Base-by-base conservation (phyloP, 2,797 vertebrate species). In the Sebastes oblongus region DNA sequence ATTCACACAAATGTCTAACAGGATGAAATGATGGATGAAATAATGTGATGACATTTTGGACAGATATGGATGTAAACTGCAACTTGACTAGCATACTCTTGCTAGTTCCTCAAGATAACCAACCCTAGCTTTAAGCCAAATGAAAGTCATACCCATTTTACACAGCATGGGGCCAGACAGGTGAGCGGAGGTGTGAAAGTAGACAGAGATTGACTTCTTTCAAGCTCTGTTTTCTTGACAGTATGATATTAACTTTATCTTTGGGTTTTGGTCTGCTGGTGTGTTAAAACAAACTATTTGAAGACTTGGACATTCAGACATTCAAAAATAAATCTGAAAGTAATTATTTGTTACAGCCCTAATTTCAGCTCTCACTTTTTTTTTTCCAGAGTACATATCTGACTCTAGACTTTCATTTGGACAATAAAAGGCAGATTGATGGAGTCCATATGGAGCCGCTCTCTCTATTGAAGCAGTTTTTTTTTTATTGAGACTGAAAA, bases 41-140 rank as follows among this genome's bases (percentile, higher is more conserved):
- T 50, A 4, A 50, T 18, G 42, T 50, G 42, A 50, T 50, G 42
- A 50, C 16, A 18, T 50, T 50, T 50, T 50, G 0, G 42, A 50
- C 16, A 50, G 42, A 50, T 0, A 20, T 8, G 42, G 42, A 20
- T 0, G 42, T 50, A 50, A 50, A 50, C 16, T 0, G 16, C 42
- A 50, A 50, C 42, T 50, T 50, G 42, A 50, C 42, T n/a, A 52
- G 50, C 8, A n/a, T 52, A 52, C 20, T 52, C 20, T 9, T 52
- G 50, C 50, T 1, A n/a, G 50, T 5, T 52, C 50, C 50, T 52
- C 0, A 52, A n/a, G 2, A 52, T 20, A 0, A 52, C 50, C 20
- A 52, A 52, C 20, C 20, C 8, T 52, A n/a, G 10, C 29, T 39
- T 39, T 54, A 69, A 62, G 22, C 16, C 7, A 64, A 8, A 36